phyloP scores from a whole-genome alignment of 1,140 invertebrate species.

The Mamestra configurata region DNA sequence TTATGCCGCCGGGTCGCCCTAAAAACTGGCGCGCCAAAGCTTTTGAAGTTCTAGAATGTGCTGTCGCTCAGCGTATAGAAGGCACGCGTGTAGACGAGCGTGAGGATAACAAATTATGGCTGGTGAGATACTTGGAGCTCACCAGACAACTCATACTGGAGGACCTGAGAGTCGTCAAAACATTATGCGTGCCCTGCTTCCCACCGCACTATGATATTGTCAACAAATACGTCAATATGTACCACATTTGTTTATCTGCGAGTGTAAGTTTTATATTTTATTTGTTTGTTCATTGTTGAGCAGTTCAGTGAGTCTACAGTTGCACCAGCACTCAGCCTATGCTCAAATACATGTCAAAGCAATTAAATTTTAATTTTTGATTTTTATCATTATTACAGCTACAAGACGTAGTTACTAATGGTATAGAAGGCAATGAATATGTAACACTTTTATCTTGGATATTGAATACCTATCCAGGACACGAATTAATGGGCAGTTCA shows the following conservation, averaged over 20 bases:
- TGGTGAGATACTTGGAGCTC: constrained; percentile 94
- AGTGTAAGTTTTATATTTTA: constrained; percentile 90
- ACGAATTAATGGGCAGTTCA: constrained; percentile 95
- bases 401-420: constrained; percentile 95
- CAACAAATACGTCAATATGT: constrained; percentile 97
- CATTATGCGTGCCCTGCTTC: constrained; percentile 97
- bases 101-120: constrained; percentile 97
- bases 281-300: neutral
- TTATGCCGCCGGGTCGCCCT: constrained; percentile 97
- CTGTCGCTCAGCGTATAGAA: constrained; percentile 95
- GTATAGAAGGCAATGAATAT: constrained; percentile 98
- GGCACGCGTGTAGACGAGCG: constrained; percentile 97
- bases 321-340: neutral
- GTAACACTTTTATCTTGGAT: constrained; percentile 98
- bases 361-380: neutral
- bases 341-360: neutral
- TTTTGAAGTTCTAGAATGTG: constrained; percentile 94
- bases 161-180: constrained; percentile 97
- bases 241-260: constrained; percentile 95
- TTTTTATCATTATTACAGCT: constrained; percentile 88
- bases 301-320: neutral
- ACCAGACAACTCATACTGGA: constrained; percentile 96
- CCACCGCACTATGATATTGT: constrained; percentile 98
- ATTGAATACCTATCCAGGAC: constrained; percentile 94
- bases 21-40: constrained; percentile 97